Evolutionary conservation across 23 tunicate genomes (phyloP).

Genomic region (Diplosoma virens): DNA sequence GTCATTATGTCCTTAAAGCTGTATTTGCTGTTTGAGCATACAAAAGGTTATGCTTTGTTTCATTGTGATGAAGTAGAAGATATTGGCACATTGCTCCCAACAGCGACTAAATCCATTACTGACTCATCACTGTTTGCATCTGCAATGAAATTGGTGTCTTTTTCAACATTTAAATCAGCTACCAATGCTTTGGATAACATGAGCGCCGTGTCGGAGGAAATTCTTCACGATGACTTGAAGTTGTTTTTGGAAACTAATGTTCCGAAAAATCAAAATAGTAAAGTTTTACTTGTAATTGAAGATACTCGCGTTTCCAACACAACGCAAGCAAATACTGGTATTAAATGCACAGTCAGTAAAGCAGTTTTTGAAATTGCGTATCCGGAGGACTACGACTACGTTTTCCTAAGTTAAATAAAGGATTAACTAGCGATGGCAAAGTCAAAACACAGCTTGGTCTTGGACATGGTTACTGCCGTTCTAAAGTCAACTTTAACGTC

Average conservation of each 20-base stretch:
- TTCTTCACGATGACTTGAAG: slow-evolving; percentile 91
- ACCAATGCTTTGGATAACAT: slow-evolving; percentile 92
- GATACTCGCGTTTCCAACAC: slow-evolving; percentile 76
- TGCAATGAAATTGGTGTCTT: slow-evolving; percentile 83
- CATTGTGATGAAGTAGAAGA: slow-evolving; percentile 79
- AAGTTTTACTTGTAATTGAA: slow-evolving; percentile 62
- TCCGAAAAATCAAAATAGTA: slow-evolving; percentile 68
- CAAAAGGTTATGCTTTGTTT: slow-evolving; percentile 85
- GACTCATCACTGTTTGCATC: slow-evolving; percentile 72
- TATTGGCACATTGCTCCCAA: slow-evolving; percentile 86
- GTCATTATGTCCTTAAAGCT: slow-evolving; percentile 70
- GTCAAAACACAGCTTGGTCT: slow-evolving; percentile 87
- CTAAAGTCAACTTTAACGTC: slow-evolving; percentile 92
- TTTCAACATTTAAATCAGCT: slow-evolving; percentile 88
- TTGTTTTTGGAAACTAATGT: slow-evolving; percentile 68
- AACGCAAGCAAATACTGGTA: slow-evolving; percentile 77
- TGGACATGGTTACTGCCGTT: slow-evolving; percentile 86
- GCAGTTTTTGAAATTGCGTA: slow-evolving; percentile 79
- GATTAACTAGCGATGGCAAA: slow-evolving; percentile 55
- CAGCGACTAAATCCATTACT: slow-evolving; percentile 62
- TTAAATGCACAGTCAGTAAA: slow-evolving; percentile 65
- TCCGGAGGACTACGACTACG: slow-evolving; percentile 79
- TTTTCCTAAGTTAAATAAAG: slow-evolving; percentile 74
- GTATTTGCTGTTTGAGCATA: slow-evolving; percentile 94
- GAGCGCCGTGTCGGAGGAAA: slow-evolving; percentile 85